Evolutionary conservation across 2,113 vertebrate species (phyloP), one percentile per base, ranked within the genome.

Genomic region (Psammodynastes pulverulentus): DNA sequence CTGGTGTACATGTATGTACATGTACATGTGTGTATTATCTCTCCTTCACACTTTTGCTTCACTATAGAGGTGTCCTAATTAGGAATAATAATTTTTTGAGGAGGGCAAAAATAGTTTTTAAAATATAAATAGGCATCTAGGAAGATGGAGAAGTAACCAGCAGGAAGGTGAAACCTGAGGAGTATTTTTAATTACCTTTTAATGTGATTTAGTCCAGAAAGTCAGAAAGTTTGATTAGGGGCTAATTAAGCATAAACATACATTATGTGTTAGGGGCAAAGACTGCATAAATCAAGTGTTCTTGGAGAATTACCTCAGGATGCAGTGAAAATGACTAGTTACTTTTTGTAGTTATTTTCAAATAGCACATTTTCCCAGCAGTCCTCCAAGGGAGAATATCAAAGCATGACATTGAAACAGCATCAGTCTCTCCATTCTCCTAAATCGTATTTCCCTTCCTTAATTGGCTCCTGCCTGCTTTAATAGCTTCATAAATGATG

Each of bases 371-470:
- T 93, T 87, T 90, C 89, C 89, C 89, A 93, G 88, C 92, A 93
- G 89, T 92, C 54, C 91, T 92, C 94, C 95, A 43, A 95, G 93
- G 91, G 89, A 95, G 89, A 90, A 93, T 93, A 96, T 93, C 23
- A 90, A 91, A 94, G 88, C 52, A 87, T 5, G 92, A 54, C 34
- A 88, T n/a, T 90, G 17, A 91, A 91, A 94, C 94, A 92, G 79
- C 84, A 95, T 24, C 87, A 94, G 53, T 89, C 53, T 9, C 96
- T 26, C 84, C 56, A 89, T 91, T 93, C 94, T 79, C 84, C 91
- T 8, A 79, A 89, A 15, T 21, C 90, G 51, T 84, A 93, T 94
- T 95, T 95, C 56, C 94, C 92, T 56, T 88, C 5, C 46, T 89
- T 93, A 95, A 90, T 90, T 29, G 85, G 93, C 94, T 46, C 91